Base-by-base conservation (phyloP, 2,113 vertebrate genomes). In the Tyrannus savana region DNA sequence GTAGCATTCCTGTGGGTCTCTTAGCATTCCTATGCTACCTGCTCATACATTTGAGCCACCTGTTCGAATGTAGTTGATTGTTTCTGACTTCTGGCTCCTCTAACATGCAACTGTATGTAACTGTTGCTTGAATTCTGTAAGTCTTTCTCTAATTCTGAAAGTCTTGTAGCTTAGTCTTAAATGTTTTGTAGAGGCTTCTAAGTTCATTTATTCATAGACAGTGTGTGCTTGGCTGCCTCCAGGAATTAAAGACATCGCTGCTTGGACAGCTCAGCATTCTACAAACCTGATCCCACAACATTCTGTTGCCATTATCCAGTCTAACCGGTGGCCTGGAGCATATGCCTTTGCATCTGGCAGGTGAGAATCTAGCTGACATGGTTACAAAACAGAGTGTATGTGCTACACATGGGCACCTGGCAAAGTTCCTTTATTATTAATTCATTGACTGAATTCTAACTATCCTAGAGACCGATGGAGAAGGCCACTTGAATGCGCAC, bases 301-400 rank as follows among this genome's bases (percentile, higher is more conserved):
- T 25, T 98, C 98, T 59, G 50, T 99, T 35, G 99, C 99, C 63
- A 94, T 99, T 69, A 96, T 99, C 56, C 98, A 97, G 69, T 99
- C 99, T 15, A 99, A 99, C 92, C 97, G 98, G 81, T 99, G 99
- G 99, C 99, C 99, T 4, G 99, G 99, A 39, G 98, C 99, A 3
- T 98, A 98, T 25, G 97, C 98, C 19, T 99, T 99, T 93, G 98
- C 98, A 30, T 97, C 94, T 91, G 98, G 98, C 96, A 99, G 97
- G 99, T 99, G 98, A 97, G 98, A 93, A 87, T n/a, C 52, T 27
- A 24, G 19, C 4, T 33, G 35, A 52, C 23, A 18, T 2, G 12
- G 39, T 83, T 77, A 74, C 91, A 78, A 7, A 66, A 41, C n/a
- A 71, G 55, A 23, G 30, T 44, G 17, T 30, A 7, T 21, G 8